A percentile compares a stretch with the other conserved stretches of the same genome.
These are phyloP conservation scores for Cryptoblepharus egeriae DNA, from an alignment of 2,797 vertebrate species.

Conservation along the genomic window DNA sequence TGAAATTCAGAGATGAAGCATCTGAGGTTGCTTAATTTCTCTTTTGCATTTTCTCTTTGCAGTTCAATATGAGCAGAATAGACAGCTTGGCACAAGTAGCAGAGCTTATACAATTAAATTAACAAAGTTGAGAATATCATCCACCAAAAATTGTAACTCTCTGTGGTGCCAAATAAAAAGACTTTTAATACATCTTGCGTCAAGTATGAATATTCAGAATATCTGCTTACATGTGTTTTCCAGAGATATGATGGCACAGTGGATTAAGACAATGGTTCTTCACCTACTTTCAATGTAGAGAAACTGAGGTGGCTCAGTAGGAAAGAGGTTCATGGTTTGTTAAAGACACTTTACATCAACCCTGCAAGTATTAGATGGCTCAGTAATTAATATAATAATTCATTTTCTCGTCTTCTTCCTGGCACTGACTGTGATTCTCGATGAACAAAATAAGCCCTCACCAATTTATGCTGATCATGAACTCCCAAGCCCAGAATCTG, in stretches of 20 bases:
- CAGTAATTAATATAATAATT: constrained; percentile 48
- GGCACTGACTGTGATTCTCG: constrained; percentile 53
- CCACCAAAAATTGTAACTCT: constrained; percentile 42
- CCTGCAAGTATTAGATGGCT: constrained; percentile 65
- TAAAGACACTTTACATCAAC: constrained; percentile 65
- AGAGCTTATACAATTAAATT: constrained; percentile 58
- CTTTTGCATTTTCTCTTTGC: background rate
- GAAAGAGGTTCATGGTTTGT: constrained; percentile 73
- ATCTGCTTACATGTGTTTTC: constrained; percentile 74
- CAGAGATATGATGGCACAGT: constrained; percentile 73
- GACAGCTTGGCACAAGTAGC: constrained; percentile 32
- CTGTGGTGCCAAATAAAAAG: constrained; percentile 51
- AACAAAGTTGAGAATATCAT: constrained; percentile 59
- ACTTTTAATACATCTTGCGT: constrained; percentile 62
- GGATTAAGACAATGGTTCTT: constrained; percentile 74
- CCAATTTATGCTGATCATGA: no score
- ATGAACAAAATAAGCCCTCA: constrained; percentile 63
- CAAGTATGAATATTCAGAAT: constrained; percentile 73
- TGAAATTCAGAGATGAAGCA: constrained; percentile 43
- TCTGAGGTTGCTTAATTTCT: background rate
- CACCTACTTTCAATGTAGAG: constrained; percentile 69
- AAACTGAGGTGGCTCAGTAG: constrained; percentile 61
- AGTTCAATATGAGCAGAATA: background rate
- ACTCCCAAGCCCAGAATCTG: no score
- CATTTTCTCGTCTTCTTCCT: constrained; percentile 40